Base-by-base conservation (phyloP, 2,797 vertebrate species). In the Myripristis murdjan region DNA sequence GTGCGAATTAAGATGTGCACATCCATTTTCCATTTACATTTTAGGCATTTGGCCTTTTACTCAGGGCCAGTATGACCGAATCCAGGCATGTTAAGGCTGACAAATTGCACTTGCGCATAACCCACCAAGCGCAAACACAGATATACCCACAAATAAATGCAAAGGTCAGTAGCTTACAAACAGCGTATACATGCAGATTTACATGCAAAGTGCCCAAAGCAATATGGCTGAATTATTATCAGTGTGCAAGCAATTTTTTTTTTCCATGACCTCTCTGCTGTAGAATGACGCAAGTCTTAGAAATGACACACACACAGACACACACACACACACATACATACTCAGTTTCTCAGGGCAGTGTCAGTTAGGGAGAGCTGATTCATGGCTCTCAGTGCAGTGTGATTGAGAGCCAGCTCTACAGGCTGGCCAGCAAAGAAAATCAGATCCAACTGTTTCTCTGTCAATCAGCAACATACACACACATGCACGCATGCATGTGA, bases 271-370 rank as follows among this genome's bases (percentile, higher is more conserved):
- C 28, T 35, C 15, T 20, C 20, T 35, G 46, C 46, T 61, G 6
- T 28, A 28, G 28, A 4, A 23, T 80, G 54, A 78, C 75, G 79
- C 74, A 70, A 80, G 48, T 60, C 65, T 20, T 14, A 43, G 64
- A 64, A 83, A 73, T 46, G 14, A 20, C 11, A 66, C 20, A 18
- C 24, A 35, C 15, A 51, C 28, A 9, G 41, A 64, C 23, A 14
- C 22, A 20, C 14, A 43, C 48, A 3, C 16, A 26, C 41, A 26
- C 26, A 23, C 16, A 48, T 6, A 33, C n/a, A 18, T 18, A 57
- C 15, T 43, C 15, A 2, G 3, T 61, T 51, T 53, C 70, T 54
- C 5, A 56, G 4, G 12, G 11, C 4, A 6, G 28, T 28, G 15
- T 16, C 16, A 43, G 39, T 43, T 16, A 43, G 39, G 43, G 14